Evolutionary conservation across 2,113 vertebrate genomes (phyloP), one percentile per base, ranked within the genome.

Genomic region (Heterocephalus glaber): DNA sequence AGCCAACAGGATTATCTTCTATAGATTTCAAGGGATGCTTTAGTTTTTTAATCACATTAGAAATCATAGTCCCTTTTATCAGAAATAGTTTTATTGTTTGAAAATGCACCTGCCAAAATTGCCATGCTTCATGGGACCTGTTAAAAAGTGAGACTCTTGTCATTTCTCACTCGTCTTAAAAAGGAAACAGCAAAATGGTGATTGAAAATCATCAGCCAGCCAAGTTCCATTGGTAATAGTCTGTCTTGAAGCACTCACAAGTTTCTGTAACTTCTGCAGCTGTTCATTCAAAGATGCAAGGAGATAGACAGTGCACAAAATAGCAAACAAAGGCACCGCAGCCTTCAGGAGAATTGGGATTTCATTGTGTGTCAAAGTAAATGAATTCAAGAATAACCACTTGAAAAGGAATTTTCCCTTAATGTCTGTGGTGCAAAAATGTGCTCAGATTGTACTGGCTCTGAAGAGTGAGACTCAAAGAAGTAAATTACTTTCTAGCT

Each of bases 311-410:
- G 77, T 7, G 54, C 68, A 96, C 80, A 86, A 94, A 97, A 95
- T 81, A 97, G 96, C 97, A 97, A 98, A 97, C 97, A 98, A 98
- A 98, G 95, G 66, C 77, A n/a, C 49, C 11, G 68, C 56, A 87
- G 94, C 90, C 79, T 86, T 77, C 90, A 77, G 95, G 95, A 89
- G 90, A 97, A 97, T 89, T 97, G 97, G 96, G 92, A 94, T 98
- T 97, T 97, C 97, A 97, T 91, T 97, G 94, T 97, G 96, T 95
- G 97, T 98, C 98, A 97, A 81, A 98, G 97, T 28, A 98, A 98
- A 98, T 96, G 98, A 98, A 97, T 98, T 98, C 97, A 97, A 92
- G 97, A 97, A 97, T 95, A 98, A 98, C 95, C 97, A 92, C 98
- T 96, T 84, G 96, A 97, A 97, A 98, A 96, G 83, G 89, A 96